Evolutionary conservation across 30 jellyfish, hydroid and myxozoan genomes (phyloP), one percentile per base, ranked within the genome.

Genomic region (Mastigias papua): DNA sequence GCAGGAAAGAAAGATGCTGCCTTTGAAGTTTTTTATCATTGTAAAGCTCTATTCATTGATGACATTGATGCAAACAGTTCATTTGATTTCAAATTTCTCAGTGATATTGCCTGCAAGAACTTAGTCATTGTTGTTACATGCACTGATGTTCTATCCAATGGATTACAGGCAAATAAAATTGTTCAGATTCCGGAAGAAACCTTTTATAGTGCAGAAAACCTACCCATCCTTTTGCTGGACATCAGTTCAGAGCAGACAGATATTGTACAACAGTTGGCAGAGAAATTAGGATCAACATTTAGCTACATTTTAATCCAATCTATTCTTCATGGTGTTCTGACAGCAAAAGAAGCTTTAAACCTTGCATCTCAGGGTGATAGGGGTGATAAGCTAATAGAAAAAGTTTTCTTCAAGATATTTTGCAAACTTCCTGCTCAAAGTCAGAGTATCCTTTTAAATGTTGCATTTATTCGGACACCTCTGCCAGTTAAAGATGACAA

Each of bases 1-100:
- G 60, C 49, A n/a, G 32, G 26, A n/a, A 34, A 81, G 28, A 65
- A 60, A 11, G 72, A 80, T 10, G 90, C 90, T 1, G 90, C 90
- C 0, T 13, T 60, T n/a, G 35, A 42, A 26, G 81, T 63, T 17
- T 48, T 80, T 1, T 61, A 28, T 66, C 79, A 80, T 63, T 80
- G 90, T 67, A 62, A 34, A 0, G 27, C 63, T 11, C 81, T 80
- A 10, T 34, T 80, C 1, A 60, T 80, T 16, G 90, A 80, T 65
- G 74, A 80, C 48, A 26, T 62, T 60, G 90, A 80, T 80, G 74
- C 81, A 19, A 80, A 67, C 46, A 46, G 22, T 27, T 34, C 34
- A 7, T 80, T 80, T 35, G 90, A 64, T 35, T 19, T 30, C 28
- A 62, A 19, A 35, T 80, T 80, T 66, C 63, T 80, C 31, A 22